Evolutionary conservation across 2,797 vertebrate species (phyloP).

Genomic region (Melanotaenia pygmaea): DNA sequence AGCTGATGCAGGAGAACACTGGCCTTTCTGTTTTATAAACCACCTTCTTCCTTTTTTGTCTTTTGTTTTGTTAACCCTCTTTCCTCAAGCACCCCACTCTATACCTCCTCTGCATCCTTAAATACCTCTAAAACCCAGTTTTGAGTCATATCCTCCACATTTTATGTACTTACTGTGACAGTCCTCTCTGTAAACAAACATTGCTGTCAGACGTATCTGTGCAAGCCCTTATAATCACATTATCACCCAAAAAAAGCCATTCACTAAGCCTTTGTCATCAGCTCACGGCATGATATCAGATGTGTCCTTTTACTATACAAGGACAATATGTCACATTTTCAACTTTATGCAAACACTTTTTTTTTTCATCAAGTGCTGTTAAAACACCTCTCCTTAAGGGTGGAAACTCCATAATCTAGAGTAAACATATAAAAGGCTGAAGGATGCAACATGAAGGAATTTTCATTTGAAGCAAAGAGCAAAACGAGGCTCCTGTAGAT

Average conservation of each 20-base stretch:
- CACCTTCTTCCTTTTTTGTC: conserved; percentile 11
- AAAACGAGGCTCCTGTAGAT: conserved; percentile 39
- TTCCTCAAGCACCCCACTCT: conserved; percentile 45
- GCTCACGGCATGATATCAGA: conserved; percentile 53
- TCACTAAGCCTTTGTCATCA: conserved; percentile 53
- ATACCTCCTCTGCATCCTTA: conserved; percentile 43
- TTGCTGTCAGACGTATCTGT: conserved; percentile 46
- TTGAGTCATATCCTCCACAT: conserved; percentile 27
- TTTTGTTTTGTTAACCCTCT: conserved; percentile 15
- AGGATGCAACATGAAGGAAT: conserved; percentile 40
- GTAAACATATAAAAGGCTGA: conserved; percentile 57
- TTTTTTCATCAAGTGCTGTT: conserved; percentile 54
- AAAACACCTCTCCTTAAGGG: conserved; percentile 41
- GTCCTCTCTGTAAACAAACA: conserved; percentile 53
- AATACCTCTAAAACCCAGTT: conserved; percentile 52
- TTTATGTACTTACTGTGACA: conserved; percentile 37
- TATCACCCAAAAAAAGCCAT: conserved; percentile 58
- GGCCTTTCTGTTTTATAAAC: conserved; percentile 7
- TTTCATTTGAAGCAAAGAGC: conserved; percentile 57
- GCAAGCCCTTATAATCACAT: conserved; percentile 59
- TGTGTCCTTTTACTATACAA: conserved; percentile 38
- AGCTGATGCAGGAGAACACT: conserved; percentile 65
- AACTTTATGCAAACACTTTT: conserved; percentile 49
- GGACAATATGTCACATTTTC: conserved; percentile 53
- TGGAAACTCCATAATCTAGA: conserved; percentile 46